A percentile compares a stretch with the other conserved stretches of the same genome.
phyloP scores from a whole-genome alignment of 2,797 vertebrate genomes.

The Myotis findleyi region DNA sequence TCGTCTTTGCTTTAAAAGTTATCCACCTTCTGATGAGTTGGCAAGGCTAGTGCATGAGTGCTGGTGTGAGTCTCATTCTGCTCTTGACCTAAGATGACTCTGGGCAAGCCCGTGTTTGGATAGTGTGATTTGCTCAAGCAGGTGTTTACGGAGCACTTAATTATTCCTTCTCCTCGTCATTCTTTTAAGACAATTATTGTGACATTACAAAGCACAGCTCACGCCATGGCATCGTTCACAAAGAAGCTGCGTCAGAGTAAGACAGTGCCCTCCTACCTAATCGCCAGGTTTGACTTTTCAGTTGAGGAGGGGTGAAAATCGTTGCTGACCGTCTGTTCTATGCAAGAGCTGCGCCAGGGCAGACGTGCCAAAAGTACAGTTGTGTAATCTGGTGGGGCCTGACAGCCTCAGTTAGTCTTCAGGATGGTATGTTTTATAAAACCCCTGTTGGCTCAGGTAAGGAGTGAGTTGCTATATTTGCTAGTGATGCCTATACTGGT shows the following conservation, averaged over 20 bases:
- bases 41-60: neutral
- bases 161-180: neutral
- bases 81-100: neutral
- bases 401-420: neutral
- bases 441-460: neutral
- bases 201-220: neutral
- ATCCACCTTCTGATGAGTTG: neutral
- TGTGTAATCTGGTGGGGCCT: neutral
- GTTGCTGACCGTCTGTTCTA: neutral
- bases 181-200: neutral
- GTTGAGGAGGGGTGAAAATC: neutral
- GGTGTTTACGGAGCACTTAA: neutral
- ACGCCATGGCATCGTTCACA: neutral
- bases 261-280: neutral
- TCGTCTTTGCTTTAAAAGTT: neutral
- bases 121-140: neutral
- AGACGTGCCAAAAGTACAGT: neutral
- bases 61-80: neutral
- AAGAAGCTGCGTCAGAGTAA: neutral
- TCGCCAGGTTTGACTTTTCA: neutral
- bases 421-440: neutral
- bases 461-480: neutral
- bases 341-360: neutral
- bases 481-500: neutral
- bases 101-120: neutral